Evolutionary conservation across 1,140 invertebrate genomes (phyloP).

Genomic region (Drosophila serrata): DNA sequence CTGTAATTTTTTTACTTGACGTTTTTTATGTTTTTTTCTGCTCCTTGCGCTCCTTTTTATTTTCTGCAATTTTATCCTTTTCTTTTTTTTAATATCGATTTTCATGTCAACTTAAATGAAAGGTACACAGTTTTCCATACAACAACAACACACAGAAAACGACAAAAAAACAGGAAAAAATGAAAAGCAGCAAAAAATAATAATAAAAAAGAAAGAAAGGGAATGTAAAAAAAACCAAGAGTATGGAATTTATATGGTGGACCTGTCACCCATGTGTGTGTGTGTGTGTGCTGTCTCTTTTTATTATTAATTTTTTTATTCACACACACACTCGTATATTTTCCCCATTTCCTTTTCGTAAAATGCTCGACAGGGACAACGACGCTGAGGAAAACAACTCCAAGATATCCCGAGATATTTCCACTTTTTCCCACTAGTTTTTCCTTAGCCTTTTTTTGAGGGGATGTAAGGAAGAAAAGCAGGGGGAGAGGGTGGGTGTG

Average conservation of each 20-base stretch:
- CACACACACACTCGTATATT: conserved; percentile 31
- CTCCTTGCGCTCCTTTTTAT: conserved; percentile 39
- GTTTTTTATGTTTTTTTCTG: conserved; percentile 71
- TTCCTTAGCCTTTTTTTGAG: conserved; percentile 12
- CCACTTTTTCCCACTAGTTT: conserved; percentile 23
- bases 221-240: conserved; percentile 43
- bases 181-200: conserved; percentile 17
- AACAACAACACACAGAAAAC: conserved; percentile 20
- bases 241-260: conserved; percentile 38
- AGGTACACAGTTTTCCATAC: conserved; percentile 79
- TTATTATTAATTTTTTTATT: conserved; percentile 65
- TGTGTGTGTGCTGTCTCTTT: conserved; percentile 45
- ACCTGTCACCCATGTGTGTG: conserved; percentile 41
- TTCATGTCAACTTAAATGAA: conserved; percentile 84
- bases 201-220: conserved; percentile 43
- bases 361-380: conserved; percentile 38
- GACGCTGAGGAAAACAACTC: conserved; percentile 34
- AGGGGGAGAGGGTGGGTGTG: not conserved
- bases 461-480: not conserved
- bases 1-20: conserved; percentile 81
- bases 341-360: conserved; percentile 46
- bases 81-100: conserved; percentile 72
- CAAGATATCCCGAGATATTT: conserved; percentile 46
- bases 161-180: conserved; percentile 39
- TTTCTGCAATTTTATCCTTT: conserved; percentile 73